phyloP scores from a whole-genome alignment of 2,113 vertebrate species.

The Phrynosoma blainvillii region DNA sequence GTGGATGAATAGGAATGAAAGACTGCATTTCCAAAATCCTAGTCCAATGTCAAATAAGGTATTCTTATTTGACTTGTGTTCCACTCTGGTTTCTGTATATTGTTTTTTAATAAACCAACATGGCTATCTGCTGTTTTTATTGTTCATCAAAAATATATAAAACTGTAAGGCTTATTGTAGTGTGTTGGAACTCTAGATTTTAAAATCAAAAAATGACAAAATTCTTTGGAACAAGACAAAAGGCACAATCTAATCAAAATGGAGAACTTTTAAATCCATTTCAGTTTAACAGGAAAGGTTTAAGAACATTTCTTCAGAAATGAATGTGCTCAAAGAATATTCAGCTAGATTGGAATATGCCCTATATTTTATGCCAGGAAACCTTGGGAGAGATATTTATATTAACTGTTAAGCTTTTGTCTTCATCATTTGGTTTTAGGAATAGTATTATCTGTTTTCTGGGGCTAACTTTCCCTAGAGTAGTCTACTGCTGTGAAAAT shows the following conservation, averaged over 20 bases:
- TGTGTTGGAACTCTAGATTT: background rate
- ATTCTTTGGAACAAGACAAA: background rate
- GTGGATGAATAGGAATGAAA: too few relatives aligned
- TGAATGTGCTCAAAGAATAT: background rate
- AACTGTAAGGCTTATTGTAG: background rate
- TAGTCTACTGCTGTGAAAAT: constrained; percentile 41
- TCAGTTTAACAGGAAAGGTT: background rate
- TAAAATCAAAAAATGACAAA: background rate
- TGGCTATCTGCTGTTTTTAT: background rate
- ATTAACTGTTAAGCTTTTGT: background rate
- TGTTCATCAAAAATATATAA: background rate
- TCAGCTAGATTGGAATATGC: background rate
- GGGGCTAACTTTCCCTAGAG: constrained; percentile 16
- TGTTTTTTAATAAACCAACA: background rate
- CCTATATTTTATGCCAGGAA: constrained; percentile 25
- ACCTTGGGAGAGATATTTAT: background rate
- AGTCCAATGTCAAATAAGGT: background rate
- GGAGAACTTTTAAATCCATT: background rate
- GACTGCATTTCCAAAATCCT: too few relatives aligned
- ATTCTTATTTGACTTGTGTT: too few relatives aligned
- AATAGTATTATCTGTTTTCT: constrained; percentile 14
- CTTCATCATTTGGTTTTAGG: background rate
- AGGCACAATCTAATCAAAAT: background rate
- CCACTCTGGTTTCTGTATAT: background rate
- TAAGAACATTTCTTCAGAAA: background rate